phyloP scores from a whole-genome alignment of 2,113 vertebrate species.

The Mesoclemmys tuberculata region DNA sequence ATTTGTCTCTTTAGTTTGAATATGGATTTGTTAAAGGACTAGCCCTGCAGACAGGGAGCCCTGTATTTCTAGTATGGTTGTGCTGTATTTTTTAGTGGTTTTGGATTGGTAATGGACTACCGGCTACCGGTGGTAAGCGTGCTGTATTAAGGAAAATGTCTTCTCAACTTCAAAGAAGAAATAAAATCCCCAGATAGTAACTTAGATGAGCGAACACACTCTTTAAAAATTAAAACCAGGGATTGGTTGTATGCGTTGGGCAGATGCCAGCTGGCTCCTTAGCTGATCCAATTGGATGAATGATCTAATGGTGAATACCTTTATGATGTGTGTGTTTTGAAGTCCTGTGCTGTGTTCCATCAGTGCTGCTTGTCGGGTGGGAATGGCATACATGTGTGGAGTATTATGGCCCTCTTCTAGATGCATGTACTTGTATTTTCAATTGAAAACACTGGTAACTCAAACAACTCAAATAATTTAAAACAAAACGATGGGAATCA shows the following conservation, averaged over 20 bases:
- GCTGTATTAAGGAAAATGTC: no score
- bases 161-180: neutral
- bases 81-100: neutral
- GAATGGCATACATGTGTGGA: neutral
- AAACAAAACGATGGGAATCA: neutral
- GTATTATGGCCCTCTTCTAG: neutral
- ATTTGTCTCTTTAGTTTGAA: neutral
- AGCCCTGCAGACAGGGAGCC: neutral
- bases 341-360: fast-evolving
- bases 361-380: neutral
- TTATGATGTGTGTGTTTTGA: neutral
- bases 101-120: neutral
- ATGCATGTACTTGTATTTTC: neutral
- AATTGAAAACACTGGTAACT: neutral
- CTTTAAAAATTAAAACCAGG: neutral
- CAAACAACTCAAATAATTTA: neutral
- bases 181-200: neutral
- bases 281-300: neutral
- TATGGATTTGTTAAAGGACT: neutral
- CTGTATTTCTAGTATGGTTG: neutral
- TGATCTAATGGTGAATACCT: neutral
- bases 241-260: neutral
- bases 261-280: neutral
- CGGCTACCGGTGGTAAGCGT: neutral
- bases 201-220: neutral